Conservation (phyloP, 2,113 vertebrate species). For the Amphilophus citrinellus region DNA sequence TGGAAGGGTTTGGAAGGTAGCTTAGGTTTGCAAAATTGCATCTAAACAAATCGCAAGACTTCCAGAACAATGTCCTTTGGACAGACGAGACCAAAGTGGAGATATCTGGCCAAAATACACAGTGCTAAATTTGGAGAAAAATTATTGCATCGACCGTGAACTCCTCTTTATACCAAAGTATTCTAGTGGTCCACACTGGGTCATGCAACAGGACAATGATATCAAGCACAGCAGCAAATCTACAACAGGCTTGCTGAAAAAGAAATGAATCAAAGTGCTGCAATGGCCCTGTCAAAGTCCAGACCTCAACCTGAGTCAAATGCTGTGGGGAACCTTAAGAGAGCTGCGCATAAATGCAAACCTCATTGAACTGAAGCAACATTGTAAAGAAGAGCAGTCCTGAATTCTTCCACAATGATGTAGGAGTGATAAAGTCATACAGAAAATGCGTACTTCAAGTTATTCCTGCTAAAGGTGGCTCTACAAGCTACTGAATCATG, state of each 20-base stretch:
- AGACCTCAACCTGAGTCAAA: too few species aligned
- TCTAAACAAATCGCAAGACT: background rate
- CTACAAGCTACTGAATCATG: background rate
- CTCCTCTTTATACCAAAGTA: background rate
- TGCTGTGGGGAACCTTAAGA: too few species aligned
- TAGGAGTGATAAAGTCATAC: background rate
- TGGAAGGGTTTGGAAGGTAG: background rate
- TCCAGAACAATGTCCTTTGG: background rate
- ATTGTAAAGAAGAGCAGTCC: background rate
- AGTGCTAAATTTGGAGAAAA: background rate
- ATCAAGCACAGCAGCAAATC: background rate
- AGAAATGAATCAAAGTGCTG: background rate
- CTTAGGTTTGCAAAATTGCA: background rate
- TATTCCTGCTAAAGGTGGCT: background rate
- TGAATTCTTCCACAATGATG: background rate
- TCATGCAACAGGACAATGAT: background rate
- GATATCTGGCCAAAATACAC: background rate
- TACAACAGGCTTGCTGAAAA: background rate
- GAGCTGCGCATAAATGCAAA: too few species aligned
- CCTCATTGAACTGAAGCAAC: background rate
- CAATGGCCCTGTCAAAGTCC: background rate
- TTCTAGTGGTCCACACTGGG: background rate
- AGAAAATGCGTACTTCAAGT: background rate
- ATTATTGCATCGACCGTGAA: background rate
- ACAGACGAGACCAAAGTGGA: background rate